phyloP scores from a whole-genome alignment of 2,113 vertebrate species.

The Crypturellus undulatus region DNA sequence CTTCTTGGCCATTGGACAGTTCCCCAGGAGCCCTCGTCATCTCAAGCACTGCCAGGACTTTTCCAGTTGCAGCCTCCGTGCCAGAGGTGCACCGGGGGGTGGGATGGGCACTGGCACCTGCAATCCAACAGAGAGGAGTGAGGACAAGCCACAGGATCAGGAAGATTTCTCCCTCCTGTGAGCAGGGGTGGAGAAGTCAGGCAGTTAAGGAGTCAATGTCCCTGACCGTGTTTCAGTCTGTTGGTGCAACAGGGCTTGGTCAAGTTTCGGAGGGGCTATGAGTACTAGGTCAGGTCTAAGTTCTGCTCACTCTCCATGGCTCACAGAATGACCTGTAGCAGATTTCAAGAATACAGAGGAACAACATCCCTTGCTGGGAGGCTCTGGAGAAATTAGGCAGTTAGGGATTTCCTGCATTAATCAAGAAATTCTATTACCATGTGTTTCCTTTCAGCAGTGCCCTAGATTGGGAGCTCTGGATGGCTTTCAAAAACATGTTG shows the following conservation, averaged over 20 bases:
- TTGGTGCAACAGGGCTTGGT: fast-evolving
- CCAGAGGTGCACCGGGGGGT: background rate
- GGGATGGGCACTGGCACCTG: background rate
- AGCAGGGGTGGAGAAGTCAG: background rate
- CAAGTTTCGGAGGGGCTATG: background rate
- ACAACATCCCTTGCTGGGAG: background rate
- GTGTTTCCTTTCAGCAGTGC: constrained; percentile 7
- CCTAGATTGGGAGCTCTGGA: background rate
- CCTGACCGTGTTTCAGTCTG: background rate
- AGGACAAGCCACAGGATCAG: background rate
- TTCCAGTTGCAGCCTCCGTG: background rate
- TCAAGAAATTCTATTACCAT: constrained; percentile 9
- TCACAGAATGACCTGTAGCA: background rate
- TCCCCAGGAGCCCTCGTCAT: background rate
- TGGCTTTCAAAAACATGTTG: background rate
- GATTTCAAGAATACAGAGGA: background rate
- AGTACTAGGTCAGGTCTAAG: fast-evolving
- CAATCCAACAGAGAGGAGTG: background rate
- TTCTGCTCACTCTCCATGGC: background rate
- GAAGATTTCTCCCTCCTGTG: background rate
- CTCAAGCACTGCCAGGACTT: background rate
- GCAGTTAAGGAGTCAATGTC: background rate
- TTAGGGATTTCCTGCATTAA: background rate
- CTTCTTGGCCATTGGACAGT: background rate
- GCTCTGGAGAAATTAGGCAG: fast-evolving